Percentiles rank a stretch among this genome's conserved stretches.
Evolutionary conservation across 2,888 invertebrate species (phyloP).

Genomic region (Volucella inflata): DNA sequence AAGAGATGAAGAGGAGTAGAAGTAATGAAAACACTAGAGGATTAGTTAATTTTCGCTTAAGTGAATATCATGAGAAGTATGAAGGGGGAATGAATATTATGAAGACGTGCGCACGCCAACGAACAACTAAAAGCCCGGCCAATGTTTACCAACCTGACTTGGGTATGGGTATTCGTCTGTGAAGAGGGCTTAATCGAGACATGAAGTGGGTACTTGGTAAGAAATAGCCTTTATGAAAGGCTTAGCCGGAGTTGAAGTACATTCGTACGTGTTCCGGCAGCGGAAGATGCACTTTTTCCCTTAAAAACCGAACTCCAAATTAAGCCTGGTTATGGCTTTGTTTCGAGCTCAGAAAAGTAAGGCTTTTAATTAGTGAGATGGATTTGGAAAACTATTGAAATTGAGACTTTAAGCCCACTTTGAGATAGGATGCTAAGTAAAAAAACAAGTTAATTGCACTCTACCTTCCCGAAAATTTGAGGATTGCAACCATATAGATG

Average conservation of each 20-base stretch:
- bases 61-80: slow-evolving; percentile 62
- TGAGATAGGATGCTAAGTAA: too few relatives aligned
- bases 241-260: slow-evolving; percentile 8
- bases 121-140: slow-evolving; percentile 15
- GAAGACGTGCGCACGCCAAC: slow-evolving; percentile 37
- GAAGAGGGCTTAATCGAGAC: slow-evolving; percentile 59
- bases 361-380: too few relatives aligned
- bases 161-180: slow-evolving; percentile 13
- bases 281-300: too few relatives aligned
- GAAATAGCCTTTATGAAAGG: slow-evolving; percentile 10
- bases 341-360: too few relatives aligned
- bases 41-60: slow-evolving; percentile 70
- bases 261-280: neutral
- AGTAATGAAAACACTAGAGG: slow-evolving; percentile 42
- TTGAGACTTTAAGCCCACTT: too few relatives aligned
- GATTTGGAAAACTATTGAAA: too few relatives aligned
- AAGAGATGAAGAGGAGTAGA: neutral
- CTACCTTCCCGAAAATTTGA: too few relatives aligned
- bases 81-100: slow-evolving; percentile 33
- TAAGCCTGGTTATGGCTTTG: too few relatives aligned
- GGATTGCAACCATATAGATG: too few relatives aligned
- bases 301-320: too few relatives aligned
- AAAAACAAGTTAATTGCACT: too few relatives aligned
- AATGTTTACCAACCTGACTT: slow-evolving; percentile 29
- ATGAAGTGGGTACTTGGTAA: slow-evolving; percentile 28